Evolutionary conservation across 1,140 invertebrate genomes (phyloP).

Genomic region (Cylas formicarius): DNA sequence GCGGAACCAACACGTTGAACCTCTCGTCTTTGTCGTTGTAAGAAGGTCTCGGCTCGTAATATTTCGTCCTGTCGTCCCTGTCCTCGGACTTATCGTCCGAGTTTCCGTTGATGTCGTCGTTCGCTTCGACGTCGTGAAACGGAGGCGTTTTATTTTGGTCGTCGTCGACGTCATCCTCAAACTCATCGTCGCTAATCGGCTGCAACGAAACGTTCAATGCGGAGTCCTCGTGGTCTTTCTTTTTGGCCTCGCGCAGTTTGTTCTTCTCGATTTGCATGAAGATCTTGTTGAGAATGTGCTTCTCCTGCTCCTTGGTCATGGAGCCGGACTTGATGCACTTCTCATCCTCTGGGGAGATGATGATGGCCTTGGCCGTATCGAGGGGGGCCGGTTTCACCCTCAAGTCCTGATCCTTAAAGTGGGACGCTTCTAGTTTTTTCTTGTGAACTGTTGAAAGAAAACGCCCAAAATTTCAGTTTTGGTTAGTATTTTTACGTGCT

Average conservation of each 20-base stretch:
- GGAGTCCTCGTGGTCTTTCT: constrained; percentile 49
- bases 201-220: constrained; percentile 29
- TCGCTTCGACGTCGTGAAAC: not conserved
- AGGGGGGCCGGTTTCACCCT: constrained; percentile 20
- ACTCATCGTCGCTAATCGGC: constrained; percentile 45
- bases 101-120: not conserved
- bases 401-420: constrained; percentile 46
- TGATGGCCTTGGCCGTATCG: constrained; percentile 48
- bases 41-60: not conserved
- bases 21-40: constrained; percentile 32
- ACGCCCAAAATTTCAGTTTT: too few relatives aligned
- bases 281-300: constrained; percentile 70
- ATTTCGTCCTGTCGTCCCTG: not conserved
- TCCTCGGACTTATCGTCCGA: not conserved
- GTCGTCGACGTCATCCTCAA: constrained; percentile 31
- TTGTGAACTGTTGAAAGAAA: constrained; percentile 29
- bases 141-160: not conserved
- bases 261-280: constrained; percentile 70
- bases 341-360: constrained; percentile 76
- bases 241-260: constrained; percentile 67
- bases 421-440: constrained; percentile 17
- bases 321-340: constrained; percentile 53
- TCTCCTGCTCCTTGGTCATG: constrained; percentile 72
- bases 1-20: constrained; percentile 3
- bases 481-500: too few relatives aligned